Evolutionary conservation across 1,140 invertebrate species (phyloP).

Genomic region (Drosophila yakuba): DNA sequence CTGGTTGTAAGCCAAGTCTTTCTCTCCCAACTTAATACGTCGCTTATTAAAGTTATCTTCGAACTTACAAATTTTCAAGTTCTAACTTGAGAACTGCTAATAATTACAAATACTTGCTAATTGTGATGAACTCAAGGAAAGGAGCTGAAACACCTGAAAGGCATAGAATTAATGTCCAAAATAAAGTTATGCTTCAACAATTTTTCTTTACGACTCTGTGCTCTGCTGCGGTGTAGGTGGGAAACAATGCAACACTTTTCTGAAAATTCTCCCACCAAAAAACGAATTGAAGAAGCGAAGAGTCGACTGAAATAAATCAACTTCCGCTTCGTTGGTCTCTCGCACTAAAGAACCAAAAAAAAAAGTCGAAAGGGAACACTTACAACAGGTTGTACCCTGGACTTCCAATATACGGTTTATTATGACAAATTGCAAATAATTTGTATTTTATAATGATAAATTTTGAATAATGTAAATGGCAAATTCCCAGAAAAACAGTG

Average conservation of each 20-base stretch:
- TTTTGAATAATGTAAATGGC: too few relatives aligned
- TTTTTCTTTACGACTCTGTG: constrained; percentile 52
- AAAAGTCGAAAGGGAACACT: background rate
- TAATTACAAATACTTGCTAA: constrained; percentile 79
- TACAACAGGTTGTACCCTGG: background rate
- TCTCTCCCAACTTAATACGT: constrained; percentile 13
- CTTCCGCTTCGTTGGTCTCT: constrained; percentile 68
- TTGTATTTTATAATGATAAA: too few relatives aligned
- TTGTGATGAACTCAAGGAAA: constrained; percentile 60
- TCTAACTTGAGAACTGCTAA: constrained; percentile 37
- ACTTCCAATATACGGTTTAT: background rate
- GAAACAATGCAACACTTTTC: constrained; percentile 74
- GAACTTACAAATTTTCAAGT: constrained; percentile 2
- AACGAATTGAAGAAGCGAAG: constrained; percentile 8
- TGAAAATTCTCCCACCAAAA: constrained; percentile 71
- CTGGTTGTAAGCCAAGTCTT: constrained; percentile 18
- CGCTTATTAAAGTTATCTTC: background rate
- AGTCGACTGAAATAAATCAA: constrained; percentile 69
- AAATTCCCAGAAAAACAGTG: too few relatives aligned
- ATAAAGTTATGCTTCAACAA: constrained; percentile 75
- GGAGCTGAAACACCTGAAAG: constrained; percentile 14
- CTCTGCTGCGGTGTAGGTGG: constrained; percentile 48
- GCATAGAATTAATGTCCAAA: constrained; percentile 29
- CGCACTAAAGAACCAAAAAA: constrained; percentile 31
- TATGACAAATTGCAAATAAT: too few relatives aligned